Evolutionary conservation across 2,888 invertebrate species (phyloP), one percentile per base, ranked within the genome.

Genomic region (Eristalis pertinax): DNA sequence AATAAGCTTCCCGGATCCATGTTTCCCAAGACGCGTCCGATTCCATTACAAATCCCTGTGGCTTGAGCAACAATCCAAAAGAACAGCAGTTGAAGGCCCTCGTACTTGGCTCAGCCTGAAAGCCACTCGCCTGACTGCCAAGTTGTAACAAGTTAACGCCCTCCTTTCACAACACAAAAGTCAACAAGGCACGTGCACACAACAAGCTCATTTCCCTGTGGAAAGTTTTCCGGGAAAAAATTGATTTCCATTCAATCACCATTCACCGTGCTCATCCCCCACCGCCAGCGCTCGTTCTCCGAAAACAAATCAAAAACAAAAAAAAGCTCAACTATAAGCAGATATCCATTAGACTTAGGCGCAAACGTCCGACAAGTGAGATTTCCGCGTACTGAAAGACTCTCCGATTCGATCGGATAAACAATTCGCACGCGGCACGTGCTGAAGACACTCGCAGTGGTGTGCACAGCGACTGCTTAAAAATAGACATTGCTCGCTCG

Each of bases 341-440:
- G 67, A 29, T 43, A 67, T 67, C n/a, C 41, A 67, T 67, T 43
- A 65, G 38, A 41, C 26, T 8, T 15, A 65, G 43, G 41, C 65
- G 41, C 19, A 38, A 38, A 35, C 65, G 38, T 41, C 19, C 65
- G 24, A 13, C 41, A 24, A 65, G 24, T 22, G 41, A 41, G 41
- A 26, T 43, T 43, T 43, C n/a, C 29, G 67, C 43, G 43, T 43
- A 26, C 26, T 26, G n/a, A 29, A 26, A 67, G n/a, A 43, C 7
- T n/a, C 7, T n/a, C 50, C 50, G 50, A 50, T 50, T 50, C 1
- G n/a, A 41, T 41, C 24, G 43, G 64, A 64, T 64, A 64, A 64
- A 64, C 19, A 35, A 67, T 43, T 43, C n/a, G 22, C 65, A 65
- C n/a, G 7, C 26, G 41, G 41, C 65, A 65, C 65, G 65, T 65